phyloP scores from a whole-genome alignment of 2,888 invertebrate genomes.

The Serrognathus titanus region DNA sequence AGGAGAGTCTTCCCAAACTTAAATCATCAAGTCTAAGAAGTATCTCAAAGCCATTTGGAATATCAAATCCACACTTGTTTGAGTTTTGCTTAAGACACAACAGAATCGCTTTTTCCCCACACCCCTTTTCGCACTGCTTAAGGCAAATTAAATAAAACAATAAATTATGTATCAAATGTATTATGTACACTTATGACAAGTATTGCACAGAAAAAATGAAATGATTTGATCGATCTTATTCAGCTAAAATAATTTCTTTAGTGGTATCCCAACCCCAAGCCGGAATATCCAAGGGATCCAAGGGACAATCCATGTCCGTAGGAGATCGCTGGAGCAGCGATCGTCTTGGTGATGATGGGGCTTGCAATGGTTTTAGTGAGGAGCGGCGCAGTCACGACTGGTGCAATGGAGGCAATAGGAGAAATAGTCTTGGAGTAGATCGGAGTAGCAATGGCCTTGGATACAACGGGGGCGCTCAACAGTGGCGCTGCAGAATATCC shows the following conservation, averaged over 20 bases:
- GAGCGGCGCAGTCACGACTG: constrained; percentile 6
- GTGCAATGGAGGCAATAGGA: background rate
- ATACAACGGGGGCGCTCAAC: background rate
- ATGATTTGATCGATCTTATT: no score
- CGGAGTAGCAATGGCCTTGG: constrained; percentile 3
- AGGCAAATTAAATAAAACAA: no score
- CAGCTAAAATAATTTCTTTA: no score
- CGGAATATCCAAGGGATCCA: background rate
- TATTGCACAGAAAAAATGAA: no score
- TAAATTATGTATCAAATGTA: no score
- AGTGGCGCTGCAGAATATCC: background rate
- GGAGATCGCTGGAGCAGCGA: background rate
- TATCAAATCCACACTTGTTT: no score
- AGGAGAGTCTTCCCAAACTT: background rate
- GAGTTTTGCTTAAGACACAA: no score
- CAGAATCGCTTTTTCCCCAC: no score
- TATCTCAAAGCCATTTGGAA: no score
- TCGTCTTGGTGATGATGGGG: background rate
- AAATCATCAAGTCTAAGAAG: background rate
- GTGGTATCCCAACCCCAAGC: background rate
- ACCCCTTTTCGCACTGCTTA: no score
- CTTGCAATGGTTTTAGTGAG: background rate
- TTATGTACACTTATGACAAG: no score
- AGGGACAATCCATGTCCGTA: background rate
- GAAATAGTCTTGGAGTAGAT: constrained; percentile 4